phyloP scores from a whole-genome alignment of 2,113 vertebrate genomes.

The Tupaia chinensis region DNA sequence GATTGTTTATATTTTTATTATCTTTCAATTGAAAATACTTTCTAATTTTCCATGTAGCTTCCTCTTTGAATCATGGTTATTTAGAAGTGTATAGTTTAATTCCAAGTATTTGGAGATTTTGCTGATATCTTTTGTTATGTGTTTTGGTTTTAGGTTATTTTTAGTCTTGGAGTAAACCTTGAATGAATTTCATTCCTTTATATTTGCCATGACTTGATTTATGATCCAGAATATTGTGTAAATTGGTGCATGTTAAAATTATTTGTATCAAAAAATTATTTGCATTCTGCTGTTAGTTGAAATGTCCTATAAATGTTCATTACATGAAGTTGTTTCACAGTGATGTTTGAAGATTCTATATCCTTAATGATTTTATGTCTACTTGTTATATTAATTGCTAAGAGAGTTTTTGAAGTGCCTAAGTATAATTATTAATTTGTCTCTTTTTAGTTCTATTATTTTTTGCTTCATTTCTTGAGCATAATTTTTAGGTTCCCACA shows the following conservation, averaged over 20 bases:
- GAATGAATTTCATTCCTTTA: background rate
- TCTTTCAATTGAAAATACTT: constrained; percentile 20
- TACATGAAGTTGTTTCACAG: background rate
- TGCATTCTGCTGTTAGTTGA: background rate
- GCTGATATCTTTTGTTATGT: background rate
- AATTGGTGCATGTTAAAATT: background rate
- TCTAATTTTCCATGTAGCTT: background rate
- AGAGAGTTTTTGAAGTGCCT: background rate
- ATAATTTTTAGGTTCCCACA: background rate
- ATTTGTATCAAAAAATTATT: constrained; percentile 28
- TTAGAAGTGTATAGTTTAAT: background rate
- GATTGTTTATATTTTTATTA: background rate
- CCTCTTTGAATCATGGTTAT: background rate
- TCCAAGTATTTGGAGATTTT: constrained; percentile 1
- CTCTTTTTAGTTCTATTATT: constrained; percentile 25
- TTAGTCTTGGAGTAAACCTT: background rate
- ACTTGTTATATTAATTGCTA: constrained; percentile 5
- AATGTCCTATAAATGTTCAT: constrained; percentile 54
- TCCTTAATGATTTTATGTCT: constrained; percentile 49
- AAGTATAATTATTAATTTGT: constrained; percentile 6
- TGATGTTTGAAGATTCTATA: constrained; percentile 24
- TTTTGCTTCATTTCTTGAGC: background rate
- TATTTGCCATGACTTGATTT: constrained; percentile 21
- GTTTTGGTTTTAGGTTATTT: background rate
- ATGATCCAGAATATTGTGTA: background rate